A percentile compares a stretch with the other conserved stretches of the same genome.
These are phyloP conservation scores for Phasia obesa DNA, from an alignment of 2,888 invertebrate species.

Conservation along the genomic window DNA sequence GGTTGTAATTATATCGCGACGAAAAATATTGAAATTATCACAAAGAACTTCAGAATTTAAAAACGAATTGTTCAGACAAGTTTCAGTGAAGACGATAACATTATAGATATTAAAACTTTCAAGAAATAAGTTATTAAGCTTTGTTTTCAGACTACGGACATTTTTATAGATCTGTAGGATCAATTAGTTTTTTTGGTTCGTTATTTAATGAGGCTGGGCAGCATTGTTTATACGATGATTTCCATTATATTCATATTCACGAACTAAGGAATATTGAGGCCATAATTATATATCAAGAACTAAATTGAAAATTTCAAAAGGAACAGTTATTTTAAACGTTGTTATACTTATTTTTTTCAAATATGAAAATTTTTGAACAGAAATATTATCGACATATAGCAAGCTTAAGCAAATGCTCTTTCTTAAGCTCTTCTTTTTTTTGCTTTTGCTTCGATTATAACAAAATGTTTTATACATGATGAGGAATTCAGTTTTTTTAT, in stretches of 20 bases:
- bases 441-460: too few species aligned
- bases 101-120: background rate
- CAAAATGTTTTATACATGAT: too few species aligned
- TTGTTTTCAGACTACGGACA: background rate
- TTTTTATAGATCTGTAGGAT: background rate
- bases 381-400: background rate
- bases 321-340: background rate
- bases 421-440: too few species aligned
- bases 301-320: background rate
- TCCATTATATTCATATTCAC: too few species aligned
- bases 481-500: too few species aligned
- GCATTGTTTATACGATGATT: too few species aligned
- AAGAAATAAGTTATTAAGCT: too few species aligned
- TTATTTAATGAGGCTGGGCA: too few species aligned
- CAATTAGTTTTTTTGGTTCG: too few species aligned
- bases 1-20: background rate
- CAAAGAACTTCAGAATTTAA: background rate
- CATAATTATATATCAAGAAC: too few species aligned
- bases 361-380: background rate
- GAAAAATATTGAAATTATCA: background rate
- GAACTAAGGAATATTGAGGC: too few species aligned
- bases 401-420: too few species aligned
- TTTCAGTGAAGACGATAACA: constrained; percentile 3
- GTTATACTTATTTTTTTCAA: background rate
- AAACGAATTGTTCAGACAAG: background rate